Evolutionary conservation across 2,888 invertebrate species (phyloP).

Genomic region (Rhagium mordax): DNA sequence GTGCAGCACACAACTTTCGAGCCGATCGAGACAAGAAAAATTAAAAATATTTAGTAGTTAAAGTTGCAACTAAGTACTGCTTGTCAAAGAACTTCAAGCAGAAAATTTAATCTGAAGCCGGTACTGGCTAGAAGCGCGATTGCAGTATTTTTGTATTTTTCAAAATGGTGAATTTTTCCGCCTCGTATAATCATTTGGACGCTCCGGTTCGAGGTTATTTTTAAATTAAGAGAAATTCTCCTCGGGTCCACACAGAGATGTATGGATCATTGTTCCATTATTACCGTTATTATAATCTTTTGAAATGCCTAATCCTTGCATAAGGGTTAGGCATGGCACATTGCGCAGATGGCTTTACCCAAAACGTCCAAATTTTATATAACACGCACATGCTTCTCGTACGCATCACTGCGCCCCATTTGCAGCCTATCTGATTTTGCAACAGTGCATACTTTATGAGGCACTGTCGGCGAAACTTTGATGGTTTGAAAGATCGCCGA

Average conservation of each 20-base stretch:
- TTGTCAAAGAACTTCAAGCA: too few relatives aligned
- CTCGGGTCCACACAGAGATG: neutral
- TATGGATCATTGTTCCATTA: neutral
- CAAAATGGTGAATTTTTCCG: too few relatives aligned
- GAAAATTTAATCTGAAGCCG: too few relatives aligned
- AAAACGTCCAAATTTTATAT: neutral
- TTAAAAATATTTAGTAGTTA: too few relatives aligned
- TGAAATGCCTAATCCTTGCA: slow-evolving; percentile 5
- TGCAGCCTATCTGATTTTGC: neutral
- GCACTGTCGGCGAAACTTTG: neutral
- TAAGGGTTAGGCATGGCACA: slow-evolving; percentile 39
- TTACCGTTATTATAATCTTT: slow-evolving; percentile 12
- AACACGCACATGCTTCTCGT: neutral
- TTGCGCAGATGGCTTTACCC: slow-evolving; percentile 41
- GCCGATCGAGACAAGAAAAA: too few relatives aligned
- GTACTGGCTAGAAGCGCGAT: too few relatives aligned
- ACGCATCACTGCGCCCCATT: neutral
- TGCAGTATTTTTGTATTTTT: too few relatives aligned
- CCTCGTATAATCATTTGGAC: too few relatives aligned
- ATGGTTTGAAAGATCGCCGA: neutral
- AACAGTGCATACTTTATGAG: neutral
- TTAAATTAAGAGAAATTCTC: too few relatives aligned
- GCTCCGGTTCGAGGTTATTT: too few relatives aligned
- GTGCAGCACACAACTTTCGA: too few relatives aligned
- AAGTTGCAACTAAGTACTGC: too few relatives aligned